phyloP scores from a whole-genome alignment of 1,140 invertebrate genomes.

The Fopius arisanus region DNA sequence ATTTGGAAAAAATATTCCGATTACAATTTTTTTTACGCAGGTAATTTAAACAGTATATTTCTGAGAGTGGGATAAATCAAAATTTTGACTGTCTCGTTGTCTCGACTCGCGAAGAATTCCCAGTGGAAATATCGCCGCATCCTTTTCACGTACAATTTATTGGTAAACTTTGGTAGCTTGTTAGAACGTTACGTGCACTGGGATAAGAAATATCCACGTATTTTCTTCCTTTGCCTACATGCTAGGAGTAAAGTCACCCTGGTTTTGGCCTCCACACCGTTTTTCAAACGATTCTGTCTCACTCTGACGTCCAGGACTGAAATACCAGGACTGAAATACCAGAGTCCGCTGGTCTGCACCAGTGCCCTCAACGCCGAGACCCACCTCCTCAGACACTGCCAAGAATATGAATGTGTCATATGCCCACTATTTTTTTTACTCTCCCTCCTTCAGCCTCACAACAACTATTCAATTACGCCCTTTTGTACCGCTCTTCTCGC shows the following conservation, averaged over 20 bases:
- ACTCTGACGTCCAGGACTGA: constrained; percentile 33
- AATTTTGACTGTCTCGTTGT: background rate
- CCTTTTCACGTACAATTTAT: constrained; percentile 55
- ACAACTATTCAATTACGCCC: constrained; percentile 3
- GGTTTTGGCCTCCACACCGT: constrained; percentile 14
- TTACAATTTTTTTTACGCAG: too few relatives aligned
- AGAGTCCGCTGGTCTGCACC: constrained; percentile 58
- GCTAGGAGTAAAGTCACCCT: constrained; percentile 28
- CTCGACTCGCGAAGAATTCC: background rate
- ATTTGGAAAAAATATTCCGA: too few relatives aligned
- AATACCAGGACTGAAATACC: constrained; percentile 40
- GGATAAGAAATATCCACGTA: constrained; percentile 59
- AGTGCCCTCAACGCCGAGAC: constrained; percentile 54
- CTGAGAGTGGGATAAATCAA: background rate
- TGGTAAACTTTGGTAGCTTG: constrained; percentile 65
- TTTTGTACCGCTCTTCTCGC: background rate
- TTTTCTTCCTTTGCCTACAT: constrained; percentile 11
- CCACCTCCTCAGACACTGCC: constrained; percentile 40
- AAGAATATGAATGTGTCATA: constrained; percentile 47
- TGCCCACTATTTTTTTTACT: constrained; percentile 28
- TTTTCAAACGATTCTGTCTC: constrained; percentile 29
- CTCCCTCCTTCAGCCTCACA: constrained; percentile 2
- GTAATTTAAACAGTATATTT: too few relatives aligned
- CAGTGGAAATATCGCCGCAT: background rate
- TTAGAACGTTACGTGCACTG: constrained; percentile 63